Base-by-base conservation (phyloP, 92 coral and sea anemone species). In the Epizoanthus fatuus region DNA sequence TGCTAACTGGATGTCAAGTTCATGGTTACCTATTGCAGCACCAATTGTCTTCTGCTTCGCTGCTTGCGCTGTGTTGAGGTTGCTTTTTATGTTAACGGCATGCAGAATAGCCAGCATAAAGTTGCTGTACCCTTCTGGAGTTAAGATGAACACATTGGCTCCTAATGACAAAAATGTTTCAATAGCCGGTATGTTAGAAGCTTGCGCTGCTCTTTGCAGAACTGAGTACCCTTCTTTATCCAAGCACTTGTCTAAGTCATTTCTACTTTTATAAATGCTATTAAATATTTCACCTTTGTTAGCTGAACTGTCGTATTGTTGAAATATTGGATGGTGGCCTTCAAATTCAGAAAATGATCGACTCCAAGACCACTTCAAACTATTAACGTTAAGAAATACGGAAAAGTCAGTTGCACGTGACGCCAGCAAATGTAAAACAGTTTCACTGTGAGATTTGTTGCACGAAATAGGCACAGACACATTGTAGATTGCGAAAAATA, bases 141-240 rank as follows among this genome's bases (percentile, higher is more conserved):
- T 64, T 38, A 29, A 38, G 17, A 29, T 64, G 17, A 20, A 13
- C 38, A 64, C 44, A 29, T 64, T 38, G n/a, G 69, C 69, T 64
- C 69, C 69, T 9, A 64, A 14, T 1, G 38, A 64, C 0, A 64
- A 7, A 29, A 64, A 64, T 0, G 35, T 64, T 64, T 64, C 42
- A 64, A 64, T 29, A 0, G 69, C 69, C 10, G 69, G 16, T 64
- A 64, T 29, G 38, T 64, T 64, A 64, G 38, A 64, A 64, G 69
- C 69, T 38, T 64, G 69, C 29, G 69, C 69, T 25, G 69, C 69
- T 64, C 69, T 29, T 7, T 64, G 69, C 29, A 64, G 44, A 64
- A 64, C 69, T 0, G 44, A 6, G 35, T 29, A 64, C 4, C 69
- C 69, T 20, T 38, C 69, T 12, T 22, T 4, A 29, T 64, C 69